Evolutionary conservation across 2,888 invertebrate species (phyloP).

Genomic region (Altica lythri): DNA sequence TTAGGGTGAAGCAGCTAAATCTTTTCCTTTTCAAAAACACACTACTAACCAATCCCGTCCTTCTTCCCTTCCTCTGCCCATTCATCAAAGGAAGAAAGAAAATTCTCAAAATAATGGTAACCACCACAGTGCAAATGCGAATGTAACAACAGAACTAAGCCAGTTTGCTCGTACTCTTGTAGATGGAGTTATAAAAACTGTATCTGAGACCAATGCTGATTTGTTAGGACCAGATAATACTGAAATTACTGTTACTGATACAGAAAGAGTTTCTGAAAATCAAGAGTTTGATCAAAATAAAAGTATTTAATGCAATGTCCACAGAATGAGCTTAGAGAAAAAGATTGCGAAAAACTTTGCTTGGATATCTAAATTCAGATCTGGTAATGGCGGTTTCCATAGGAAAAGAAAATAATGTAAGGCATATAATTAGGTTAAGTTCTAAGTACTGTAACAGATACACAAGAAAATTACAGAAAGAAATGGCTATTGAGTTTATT

Average conservation of each 20-base stretch:
- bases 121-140: conserved; percentile 13
- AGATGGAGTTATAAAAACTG: conserved; percentile 55
- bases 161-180: conserved; percentile 56
- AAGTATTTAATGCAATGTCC: background rate
- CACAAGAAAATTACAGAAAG: too few species aligned
- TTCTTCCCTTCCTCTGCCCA: conserved; percentile 55
- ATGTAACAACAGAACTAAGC: conserved; percentile 48
- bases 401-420: background rate
- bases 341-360: conserved; percentile 3
- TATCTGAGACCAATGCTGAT: conserved; percentile 49
- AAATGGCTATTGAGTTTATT: too few species aligned
- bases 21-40: conserved; percentile 55
- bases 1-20: conserved; percentile 54
- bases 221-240: conserved; percentile 36
- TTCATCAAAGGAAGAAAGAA: conserved; percentile 50
- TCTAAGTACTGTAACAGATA: background rate
- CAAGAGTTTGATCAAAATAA: background rate
- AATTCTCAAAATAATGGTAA: conserved; percentile 29
- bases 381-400: background rate
- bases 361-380: background rate
- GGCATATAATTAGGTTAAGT: background rate
- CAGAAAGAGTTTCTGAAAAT: conserved; percentile 30
- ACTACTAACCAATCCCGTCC: conserved; percentile 48
- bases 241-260: conserved; percentile 48
- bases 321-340: conserved; percentile 12